Base-by-base conservation (phyloP, 2,797 vertebrate genomes). In the Coluber constrictor region DNA sequence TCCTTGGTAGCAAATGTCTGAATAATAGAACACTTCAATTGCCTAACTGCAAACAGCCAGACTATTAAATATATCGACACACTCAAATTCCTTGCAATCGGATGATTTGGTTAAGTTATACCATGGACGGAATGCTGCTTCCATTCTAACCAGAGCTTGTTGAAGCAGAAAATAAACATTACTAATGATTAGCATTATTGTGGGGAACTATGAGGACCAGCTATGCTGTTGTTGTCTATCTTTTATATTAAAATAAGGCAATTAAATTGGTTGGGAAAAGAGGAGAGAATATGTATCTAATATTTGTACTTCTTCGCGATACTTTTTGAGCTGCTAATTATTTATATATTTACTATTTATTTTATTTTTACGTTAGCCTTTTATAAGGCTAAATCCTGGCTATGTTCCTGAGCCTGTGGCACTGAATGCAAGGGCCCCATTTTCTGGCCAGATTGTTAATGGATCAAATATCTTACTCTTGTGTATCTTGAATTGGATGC, bases 21-120 rank as follows among this genome's bases (percentile, higher is more conserved):
- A 59, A 47, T 12, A 56, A 83, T 88, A 88, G 57, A 13, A 90
- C 9, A n/a, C 55, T 94, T 93, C 92, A 93, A 93, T 90, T 79
- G 92, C 90, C 92, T 90, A 63, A n/a, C 29, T 59, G 57, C 91
- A 61, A 51, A 63, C 32, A 92, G 29, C 15, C 23, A 23, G n/a
- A 47, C 16, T 74, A n/a, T 83, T 91, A 88, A 79, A 91, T 54
- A 57, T 7, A 88, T 23, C 37, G 88, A 23, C 55, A 54, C n/a
- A 13, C 57, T 61, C 63, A 47, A 83, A 56, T 61, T 89, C 86
- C 63, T 89, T 88, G 61, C 87, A 56, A 29, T 6, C 43, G 29
- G 32, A 29, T 94, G 86, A 43, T 8, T 89, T 89, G 55, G 51
- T 10, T 37, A 55, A 47, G 47, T 9, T 5, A 3, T 27, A 7